Evolutionary conservation across 2,797 vertebrate genomes (phyloP).

Genomic region (Pitangus sulphuratus): DNA sequence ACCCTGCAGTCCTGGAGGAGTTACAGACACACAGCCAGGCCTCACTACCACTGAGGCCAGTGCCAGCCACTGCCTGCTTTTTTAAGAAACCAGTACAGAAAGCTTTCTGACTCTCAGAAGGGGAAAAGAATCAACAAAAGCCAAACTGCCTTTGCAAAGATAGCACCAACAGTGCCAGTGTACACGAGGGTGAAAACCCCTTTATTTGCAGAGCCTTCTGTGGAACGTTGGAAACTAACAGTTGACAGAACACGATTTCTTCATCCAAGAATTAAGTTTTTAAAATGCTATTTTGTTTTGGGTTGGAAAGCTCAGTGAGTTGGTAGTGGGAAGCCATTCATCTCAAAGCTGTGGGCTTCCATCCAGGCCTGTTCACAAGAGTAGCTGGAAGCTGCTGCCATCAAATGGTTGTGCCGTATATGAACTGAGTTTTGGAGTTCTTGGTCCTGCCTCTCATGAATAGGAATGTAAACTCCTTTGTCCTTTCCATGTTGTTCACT

Average conservation of each 20-base stretch:
- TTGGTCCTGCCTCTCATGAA: not conserved
- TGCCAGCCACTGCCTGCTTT: conserved; percentile 32
- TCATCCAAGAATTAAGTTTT: conserved; percentile 45
- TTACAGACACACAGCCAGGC: conserved; percentile 1
- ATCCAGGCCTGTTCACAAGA: conserved; percentile 30
- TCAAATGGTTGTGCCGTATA: conserved; percentile 57
- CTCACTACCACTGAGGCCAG: conserved; percentile 15
- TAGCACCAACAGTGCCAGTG: conserved; percentile 31
- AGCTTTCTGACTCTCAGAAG: conserved; percentile 39
- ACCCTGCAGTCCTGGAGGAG: conserved; percentile 6
- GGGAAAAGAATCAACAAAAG: conserved; percentile 52
- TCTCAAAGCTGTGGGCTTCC: conserved; percentile 25
- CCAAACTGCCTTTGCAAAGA: conserved; percentile 51
- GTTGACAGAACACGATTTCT: conserved; percentile 31
- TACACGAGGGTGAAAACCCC: conserved; percentile 54
- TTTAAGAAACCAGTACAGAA: conserved; percentile 37
- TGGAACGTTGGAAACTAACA: not conserved
- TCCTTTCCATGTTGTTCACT: not conserved
- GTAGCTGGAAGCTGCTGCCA: conserved; percentile 68
- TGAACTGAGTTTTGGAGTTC: conserved; percentile 53
- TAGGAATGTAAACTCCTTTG: not conserved
- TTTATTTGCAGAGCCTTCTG: conserved; percentile 36
- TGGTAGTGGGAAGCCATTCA: conserved; percentile 54
- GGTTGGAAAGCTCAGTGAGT: conserved; percentile 14
- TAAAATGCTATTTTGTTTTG: conserved; percentile 37